Base-by-base conservation (phyloP, 2,888 invertebrate species). In the Drosophila vallismaia region DNA sequence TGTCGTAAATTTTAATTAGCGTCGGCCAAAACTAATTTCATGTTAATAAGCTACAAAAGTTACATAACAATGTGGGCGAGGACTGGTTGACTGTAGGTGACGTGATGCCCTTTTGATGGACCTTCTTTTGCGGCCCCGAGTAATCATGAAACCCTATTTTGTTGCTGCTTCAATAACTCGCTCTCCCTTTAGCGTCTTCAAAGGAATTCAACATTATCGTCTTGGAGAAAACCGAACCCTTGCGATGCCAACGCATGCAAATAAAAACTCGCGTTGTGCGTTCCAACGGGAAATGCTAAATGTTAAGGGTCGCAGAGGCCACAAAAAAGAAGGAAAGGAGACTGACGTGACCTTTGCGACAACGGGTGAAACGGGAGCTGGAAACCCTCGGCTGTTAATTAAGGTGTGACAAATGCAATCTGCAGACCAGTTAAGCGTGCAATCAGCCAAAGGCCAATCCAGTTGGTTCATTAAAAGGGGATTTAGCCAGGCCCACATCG, bases 1-100 rank as follows among this genome's bases (percentile, higher is more conserved):
- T 82, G 80, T 89, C 87, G 87, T 89, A 89, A 89, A 89, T 87
- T 89, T 87, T 86, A 89, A 89, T 89, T 89, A 89, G 77, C 68
- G 69, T 56, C 71, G 58, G 60, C 79, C 82, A 49, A 72, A 78
- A 83, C 89, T 86, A 86, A 87, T 89, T 89, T 89, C 75, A 72
- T 73, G 74, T 71, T 64, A 77, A 86, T 72, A 52, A 36, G 8
- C 28, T 6, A 28, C 59, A 69, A 76, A 59, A 54, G 67, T 66
- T 57, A 68, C 67, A 76, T 63, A 55, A 66, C 67, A 76, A 58
- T 64, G 68, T 70, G 69, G 67, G 52, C 56, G 29, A 14, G 7
- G 42, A 14, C n/a, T 46, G 19, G 19, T 19, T 19, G 19, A 19
- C 19, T 19, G 9, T 7, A 14, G 50, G 46, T 31, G 12, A 9